Base-by-base conservation (phyloP, 2,888 invertebrate species). In the Chloroclysta siterata region DNA sequence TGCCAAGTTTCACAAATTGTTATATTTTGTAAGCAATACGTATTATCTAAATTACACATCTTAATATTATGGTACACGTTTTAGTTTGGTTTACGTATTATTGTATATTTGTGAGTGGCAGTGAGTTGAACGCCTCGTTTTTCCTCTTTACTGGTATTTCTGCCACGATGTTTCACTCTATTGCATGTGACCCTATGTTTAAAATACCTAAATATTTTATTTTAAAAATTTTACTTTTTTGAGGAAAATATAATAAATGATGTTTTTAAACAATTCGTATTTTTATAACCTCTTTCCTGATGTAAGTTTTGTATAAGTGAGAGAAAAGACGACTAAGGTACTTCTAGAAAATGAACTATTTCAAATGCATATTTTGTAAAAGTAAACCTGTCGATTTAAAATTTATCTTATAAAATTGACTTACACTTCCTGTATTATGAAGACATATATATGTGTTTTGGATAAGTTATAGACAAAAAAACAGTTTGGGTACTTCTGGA, bases 211-310 rank as follows among this genome's bases (percentile, higher is more conserved):
- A 48, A 47, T 56, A 90, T 90, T 90, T 92, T 90, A 89, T 90
- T 93, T 91, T 87, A 82, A 90, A n/a, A 91, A 90, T 89, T 90
- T 91, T 90, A 89, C 88, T 90, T 93, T 91, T 91, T 92, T 89
- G 90, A 92, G 82, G 91, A 90, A 90, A 88, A 84, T 92, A 92
- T 91, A 92, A 93, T 92, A 91, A 93, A 92, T 85, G 83, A 93
- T 90, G 93, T 93, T 93, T 93, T 93, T 90, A 91, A 92, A 90
- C 90, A 90, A 69, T 50, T 72, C 77, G 71, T 77, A 70, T 77
- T 70, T 68, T 22, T 52, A 42, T 59, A 29, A 11, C n/a, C 10
- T 22, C 39, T 39, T 47, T 50, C 17, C 36, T 42, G 28, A 14
- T 41, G 2, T 5, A 36, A 44, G 15, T 17, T 17, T 14, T 42